Base-by-base conservation (phyloP, 2,113 vertebrate genomes). In the Esox niger region DNA sequence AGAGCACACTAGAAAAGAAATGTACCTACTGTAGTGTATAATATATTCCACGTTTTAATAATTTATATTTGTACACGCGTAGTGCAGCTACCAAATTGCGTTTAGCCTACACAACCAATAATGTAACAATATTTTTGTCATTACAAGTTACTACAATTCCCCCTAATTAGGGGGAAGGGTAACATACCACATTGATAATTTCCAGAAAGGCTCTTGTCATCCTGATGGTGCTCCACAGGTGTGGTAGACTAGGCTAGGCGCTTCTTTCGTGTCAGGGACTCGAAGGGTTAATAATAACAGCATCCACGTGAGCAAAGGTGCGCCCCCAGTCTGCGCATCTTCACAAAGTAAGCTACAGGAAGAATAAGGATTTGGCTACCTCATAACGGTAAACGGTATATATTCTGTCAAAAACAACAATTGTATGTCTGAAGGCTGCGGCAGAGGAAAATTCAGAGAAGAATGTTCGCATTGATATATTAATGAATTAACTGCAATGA, bases 301-400 rank as follows among this genome's bases (percentile, higher is more conserved):
- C 52, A 70, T 69, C 75, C 78, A 87, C 89, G 86, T 89, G 75
- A 86, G 80, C 77, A 83, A 71, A 89, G 81, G 87, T 90, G 84
- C 85, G 87, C 88, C 89, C 89, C 86, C n/a, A n/a, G n/a, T n/a
- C 86, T 88, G 88, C 76, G 78, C 75, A 70, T 26, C 73, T 38
- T 23, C 20, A 27, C n/a, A 2, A 10, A 15, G 38, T 15, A 1
- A 3, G 13, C 6, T 23, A 15, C 17, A 27, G 26, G 1, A 2
- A 25, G 8, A 25, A 13, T 26, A 15, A 43, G 9, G 31, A n/a
- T n/a, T n/a, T n/a, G n/a, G n/a, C n/a, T n/a, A n/a, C n/a, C n/a
- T n/a, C n/a, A n/a, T n/a, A n/a, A n/a, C n/a, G n/a, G n/a, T n/a
- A n/a, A n/a, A n/a, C n/a, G 11, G 4, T 52, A 10, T 13, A 59